Evolutionary conservation across 2,888 invertebrate genomes (phyloP).

Genomic region (Panopea generosa): DNA sequence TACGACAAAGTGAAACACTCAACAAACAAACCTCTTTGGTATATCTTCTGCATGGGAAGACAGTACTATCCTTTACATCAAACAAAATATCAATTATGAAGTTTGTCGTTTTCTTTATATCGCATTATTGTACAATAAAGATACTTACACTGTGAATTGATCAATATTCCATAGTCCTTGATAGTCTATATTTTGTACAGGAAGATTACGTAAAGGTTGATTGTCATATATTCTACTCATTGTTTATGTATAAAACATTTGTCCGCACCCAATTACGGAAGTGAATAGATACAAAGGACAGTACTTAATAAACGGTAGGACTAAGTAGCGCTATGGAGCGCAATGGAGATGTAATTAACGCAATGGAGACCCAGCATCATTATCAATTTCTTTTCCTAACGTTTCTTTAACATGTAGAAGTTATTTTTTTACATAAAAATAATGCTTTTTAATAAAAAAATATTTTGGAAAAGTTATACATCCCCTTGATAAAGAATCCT

Average conservation of each 20-base stretch:
- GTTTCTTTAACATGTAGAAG: no score
- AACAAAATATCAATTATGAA: neutral
- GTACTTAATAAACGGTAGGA: no score
- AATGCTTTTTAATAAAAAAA: no score
- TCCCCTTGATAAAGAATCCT: no score
- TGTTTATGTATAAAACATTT: neutral
- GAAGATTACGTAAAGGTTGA: constrained; percentile 50
- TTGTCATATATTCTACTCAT: constrained; percentile 62
- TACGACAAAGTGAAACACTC: no score
- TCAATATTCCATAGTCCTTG: constrained; percentile 24
- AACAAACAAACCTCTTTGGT: no score
- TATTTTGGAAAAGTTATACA: no score
- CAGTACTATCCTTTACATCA: neutral
- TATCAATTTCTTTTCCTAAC: no score
- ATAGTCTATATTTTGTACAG: constrained; percentile 36
- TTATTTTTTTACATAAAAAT: no score
- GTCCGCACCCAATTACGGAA: neutral
- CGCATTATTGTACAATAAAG: neutral
- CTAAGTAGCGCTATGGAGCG: no score
- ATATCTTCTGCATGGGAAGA: neutral
- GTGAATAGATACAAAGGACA: neutral
- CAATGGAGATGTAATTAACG: no score
- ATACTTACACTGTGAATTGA: constrained; percentile 18
- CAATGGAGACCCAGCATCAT: no score
- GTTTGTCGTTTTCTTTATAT: neutral